A percentile compares a stretch with the other conserved stretches of the same genome.
These are phyloP conservation scores for Drosophila nannoptera DNA, from an alignment of 1,140 invertebrate genomes.

Conservation along the genomic window DNA sequence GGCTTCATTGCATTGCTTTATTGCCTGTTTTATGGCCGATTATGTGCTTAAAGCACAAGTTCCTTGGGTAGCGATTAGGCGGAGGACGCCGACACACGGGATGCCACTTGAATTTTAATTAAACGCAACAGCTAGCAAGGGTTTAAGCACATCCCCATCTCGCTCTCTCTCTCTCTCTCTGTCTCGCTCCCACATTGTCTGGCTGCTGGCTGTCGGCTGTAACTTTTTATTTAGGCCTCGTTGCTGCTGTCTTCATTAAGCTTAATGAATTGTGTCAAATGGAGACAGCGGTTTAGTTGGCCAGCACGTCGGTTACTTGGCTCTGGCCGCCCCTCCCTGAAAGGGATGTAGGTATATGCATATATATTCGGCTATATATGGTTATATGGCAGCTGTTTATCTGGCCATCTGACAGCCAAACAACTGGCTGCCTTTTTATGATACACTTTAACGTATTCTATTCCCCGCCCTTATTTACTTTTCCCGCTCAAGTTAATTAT, in stretches of 20 bases:
- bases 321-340: conserved; percentile 2
- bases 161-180: conserved; percentile 17
- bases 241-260: conserved; percentile 67
- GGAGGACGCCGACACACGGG: conserved; percentile 62
- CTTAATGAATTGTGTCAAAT: conserved; percentile 77
- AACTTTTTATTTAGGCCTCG: conserved; percentile 37
- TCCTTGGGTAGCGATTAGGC: conserved; percentile 28
- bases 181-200: conserved; percentile 6
- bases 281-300: conserved; percentile 55
- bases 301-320: conserved; percentile 9
- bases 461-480: conserved; percentile 50
- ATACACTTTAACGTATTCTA: conserved; percentile 19
- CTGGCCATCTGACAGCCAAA: conserved; percentile 21
- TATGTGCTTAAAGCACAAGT: conserved; percentile 75
- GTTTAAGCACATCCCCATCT: conserved; percentile 10
- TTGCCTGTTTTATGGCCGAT: conserved; percentile 75
- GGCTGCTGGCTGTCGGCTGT: conserved; percentile 17
- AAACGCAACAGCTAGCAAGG: conserved; percentile 70
- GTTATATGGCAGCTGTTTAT: conserved; percentile 12
- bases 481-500: conserved; percentile 66
- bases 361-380: conserved; percentile 23
- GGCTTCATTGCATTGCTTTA: conserved; percentile 60
- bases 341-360: too few species aligned
- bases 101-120: conserved; percentile 78
- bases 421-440: conserved; percentile 22